Percentiles rank a stretch among this genome's conserved stretches.
Evolutionary conservation across 2,113 vertebrate genomes (phyloP).

Genomic region (Datnioides undecimradiatus): DNA sequence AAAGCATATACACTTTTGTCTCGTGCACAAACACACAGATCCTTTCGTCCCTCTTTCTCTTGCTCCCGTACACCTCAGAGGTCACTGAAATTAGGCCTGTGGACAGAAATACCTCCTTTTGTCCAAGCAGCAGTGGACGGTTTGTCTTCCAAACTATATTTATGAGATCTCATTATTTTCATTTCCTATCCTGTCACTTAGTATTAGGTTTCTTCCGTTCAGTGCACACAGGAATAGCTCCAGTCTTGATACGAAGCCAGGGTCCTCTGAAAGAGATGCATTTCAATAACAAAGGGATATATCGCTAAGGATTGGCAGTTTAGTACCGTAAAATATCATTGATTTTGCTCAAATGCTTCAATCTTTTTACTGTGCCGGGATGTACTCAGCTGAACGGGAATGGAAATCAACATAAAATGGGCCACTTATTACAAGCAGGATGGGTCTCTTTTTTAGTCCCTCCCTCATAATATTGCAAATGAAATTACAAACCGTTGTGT

Average conservation of each 20-base stretch:
- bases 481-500: constrained; percentile 74
- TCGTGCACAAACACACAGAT: constrained; percentile 19
- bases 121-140: constrained; percentile 50
- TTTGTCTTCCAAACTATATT: constrained; percentile 72
- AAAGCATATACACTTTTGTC: constrained; percentile 7
- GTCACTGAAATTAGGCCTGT: constrained; percentile 59
- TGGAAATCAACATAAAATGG: constrained; percentile 69
- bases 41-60: not conserved
- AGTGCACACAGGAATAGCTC: constrained; percentile 69
- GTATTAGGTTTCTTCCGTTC: constrained; percentile 69
- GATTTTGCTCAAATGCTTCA: constrained; percentile 72
- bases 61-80: constrained; percentile 34
- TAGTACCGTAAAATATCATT: constrained; percentile 73
- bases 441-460: constrained; percentile 51
- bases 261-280: constrained; percentile 64
- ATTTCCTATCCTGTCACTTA: constrained; percentile 81
- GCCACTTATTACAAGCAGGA: constrained; percentile 60
- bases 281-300: constrained; percentile 75
- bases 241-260: constrained; percentile 65
- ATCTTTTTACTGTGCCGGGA: constrained; percentile 55
- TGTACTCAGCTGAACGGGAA: constrained; percentile 59
- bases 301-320: constrained; percentile 65
- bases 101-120: constrained; percentile 67
- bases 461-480: constrained; percentile 74
- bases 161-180: constrained; percentile 81